phyloP scores from a whole-genome alignment of 2,113 vertebrate species.

The Carassius gibelio region DNA sequence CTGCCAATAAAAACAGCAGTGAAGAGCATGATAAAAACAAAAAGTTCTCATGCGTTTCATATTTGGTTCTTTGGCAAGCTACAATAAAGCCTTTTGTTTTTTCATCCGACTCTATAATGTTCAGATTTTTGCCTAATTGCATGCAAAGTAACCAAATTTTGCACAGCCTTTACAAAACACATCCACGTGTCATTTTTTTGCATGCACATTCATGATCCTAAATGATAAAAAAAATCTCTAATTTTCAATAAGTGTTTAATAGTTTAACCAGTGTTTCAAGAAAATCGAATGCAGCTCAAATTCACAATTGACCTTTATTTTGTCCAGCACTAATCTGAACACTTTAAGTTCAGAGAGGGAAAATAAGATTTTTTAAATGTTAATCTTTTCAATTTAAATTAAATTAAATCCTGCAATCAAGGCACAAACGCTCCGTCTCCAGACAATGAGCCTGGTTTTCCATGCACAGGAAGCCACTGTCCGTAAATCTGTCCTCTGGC shows the following conservation, averaged over 20 bases:
- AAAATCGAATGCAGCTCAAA: neutral
- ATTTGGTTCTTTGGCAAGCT: neutral
- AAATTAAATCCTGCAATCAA: neutral
- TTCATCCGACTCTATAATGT: neutral
- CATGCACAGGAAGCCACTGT: neutral
- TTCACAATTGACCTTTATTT: neutral
- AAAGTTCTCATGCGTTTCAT: neutral
- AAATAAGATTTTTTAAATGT: neutral
- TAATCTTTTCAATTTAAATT: neutral
- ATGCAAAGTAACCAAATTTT: neutral
- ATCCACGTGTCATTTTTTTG: neutral
- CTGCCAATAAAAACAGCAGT: neutral
- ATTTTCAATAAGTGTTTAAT: neutral
- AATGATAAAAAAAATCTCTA: neutral
- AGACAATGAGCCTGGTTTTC: neutral
- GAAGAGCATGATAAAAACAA: neutral
- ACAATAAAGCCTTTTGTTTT: neutral
- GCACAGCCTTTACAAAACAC: neutral
- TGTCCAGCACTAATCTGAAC: neutral
- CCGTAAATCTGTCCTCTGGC: conserved; percentile 24
- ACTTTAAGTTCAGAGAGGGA: neutral
- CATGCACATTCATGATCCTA: no score
- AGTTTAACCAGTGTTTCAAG: neutral
- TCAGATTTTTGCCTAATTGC: neutral
- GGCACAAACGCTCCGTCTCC: neutral